Evolutionary conservation across 2,797 vertebrate species (phyloP).

Genomic region (Eospalax fontanierii): DNA sequence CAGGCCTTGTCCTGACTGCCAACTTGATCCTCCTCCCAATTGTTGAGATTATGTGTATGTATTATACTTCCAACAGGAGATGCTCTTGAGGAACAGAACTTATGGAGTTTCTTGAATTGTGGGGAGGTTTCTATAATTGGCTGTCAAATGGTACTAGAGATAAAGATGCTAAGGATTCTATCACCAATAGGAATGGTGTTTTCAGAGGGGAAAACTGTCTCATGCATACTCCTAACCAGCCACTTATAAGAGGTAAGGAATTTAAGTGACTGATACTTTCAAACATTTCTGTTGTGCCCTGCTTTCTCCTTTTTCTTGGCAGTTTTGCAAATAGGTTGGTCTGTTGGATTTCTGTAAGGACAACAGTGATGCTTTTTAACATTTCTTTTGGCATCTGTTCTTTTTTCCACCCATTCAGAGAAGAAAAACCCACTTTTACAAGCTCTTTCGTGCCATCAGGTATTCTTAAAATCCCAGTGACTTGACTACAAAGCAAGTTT

Average conservation of each 20-base stretch:
- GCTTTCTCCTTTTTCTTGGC: not conserved
- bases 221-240: not conserved
- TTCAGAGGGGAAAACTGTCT: not conserved
- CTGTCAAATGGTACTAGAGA: not conserved
- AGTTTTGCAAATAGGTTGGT: not conserved
- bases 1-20: not conserved
- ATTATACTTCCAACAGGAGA: not conserved
- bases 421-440: not conserved
- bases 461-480: not conserved
- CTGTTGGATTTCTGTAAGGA: no score
- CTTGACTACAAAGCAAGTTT: not conserved
- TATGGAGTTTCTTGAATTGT: not conserved
- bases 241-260: not conserved
- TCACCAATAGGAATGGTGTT: not conserved
- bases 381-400: no score
- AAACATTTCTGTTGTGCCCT: not conserved
- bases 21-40: not conserved
- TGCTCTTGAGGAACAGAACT: not conserved
- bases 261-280: not conserved
- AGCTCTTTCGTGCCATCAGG: not conserved
- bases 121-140: not conserved
- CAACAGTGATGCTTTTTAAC: not conserved
- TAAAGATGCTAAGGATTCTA: not conserved
- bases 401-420: not conserved
- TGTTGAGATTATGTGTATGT: not conserved